Base-by-base conservation (phyloP, 2,888 invertebrate genomes). In the Leucoptera coffeella region DNA sequence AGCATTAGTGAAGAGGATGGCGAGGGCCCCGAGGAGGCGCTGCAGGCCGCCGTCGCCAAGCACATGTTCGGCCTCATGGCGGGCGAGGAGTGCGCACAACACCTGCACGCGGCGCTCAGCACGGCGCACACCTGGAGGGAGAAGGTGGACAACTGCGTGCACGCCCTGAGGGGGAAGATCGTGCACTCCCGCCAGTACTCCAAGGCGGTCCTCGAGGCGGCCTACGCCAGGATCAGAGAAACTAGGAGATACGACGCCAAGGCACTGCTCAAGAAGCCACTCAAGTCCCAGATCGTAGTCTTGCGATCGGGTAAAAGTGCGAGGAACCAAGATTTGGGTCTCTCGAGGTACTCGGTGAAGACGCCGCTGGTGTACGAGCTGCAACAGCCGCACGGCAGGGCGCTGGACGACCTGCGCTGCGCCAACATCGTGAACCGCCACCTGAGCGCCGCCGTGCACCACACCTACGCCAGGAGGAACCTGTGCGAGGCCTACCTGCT, bases 261-360 rank as follows among this genome's bases (percentile, higher is more conserved):
- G 7, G 24, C 7, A 3, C 13, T 29, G n/a, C 22, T 4, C 2
- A 11, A 24, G 12, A n/a, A 26, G 11, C 22, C 21, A 7, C 15
- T 32, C 14, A 13, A 22, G 12, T 32, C 34, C n/a, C 29, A 30
- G 14, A 24, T 34, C 15, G 26, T 34, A n/a, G 15, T 34, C 7
- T 22, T 34, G 8, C 30, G 32, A 3, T 25, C 29, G 7, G 6
- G n/a, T n/a, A 12, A 15, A 2, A 14, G 15, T 4, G 9, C 15
- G 9, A 12, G 10, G 12, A 11, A 4, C 7, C 11, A 23, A 3
- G 15, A 25, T 15, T 19, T 24, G 2, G 25, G 23, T 9, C 28
- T 33, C 22, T 3, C 12, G 14, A 12, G 26, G 7, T 30, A 24
- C 14, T 28, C 33, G 14, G 19, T 22, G 7, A 26, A 26, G 14